Evolutionary conservation across 2,113 vertebrate species (phyloP), one percentile per base, ranked within the genome.

Genomic region (Odontophorus gujanensis): DNA sequence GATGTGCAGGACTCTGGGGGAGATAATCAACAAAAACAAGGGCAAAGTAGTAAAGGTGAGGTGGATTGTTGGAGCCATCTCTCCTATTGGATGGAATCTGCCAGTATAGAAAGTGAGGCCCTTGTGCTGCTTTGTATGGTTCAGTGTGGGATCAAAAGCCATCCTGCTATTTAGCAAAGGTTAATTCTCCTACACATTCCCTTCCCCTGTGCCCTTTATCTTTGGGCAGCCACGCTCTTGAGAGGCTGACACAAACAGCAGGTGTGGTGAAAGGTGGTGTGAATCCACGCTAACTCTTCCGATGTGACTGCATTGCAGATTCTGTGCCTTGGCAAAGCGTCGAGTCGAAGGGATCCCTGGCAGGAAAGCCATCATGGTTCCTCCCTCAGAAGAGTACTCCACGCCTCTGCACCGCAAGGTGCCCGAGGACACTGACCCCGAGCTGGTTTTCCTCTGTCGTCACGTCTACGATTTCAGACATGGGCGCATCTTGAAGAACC

Each of bases 271-370:
- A 28, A 38, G 69, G 8, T 5, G 57, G 19, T 69, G 9, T 13
- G 22, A n/a, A 42, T 8, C 51, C 2, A 3, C 3, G 13, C 10
- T 59, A 25, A 93, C 42, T 43, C 40, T 32, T 26, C 12, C 4
- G 0, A 4, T 62, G 25, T 28, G 2, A 18, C 88, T 86, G 22
- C 53, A 0, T 92, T 93, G 43, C 97, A 99, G 99, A 98, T 99
- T 99, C 98, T 99, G 99, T 99, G 99, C 99, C 99, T 99, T 99
- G 99, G 98, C 99, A 95, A 99, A 99, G 97, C 98, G 99, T 97
- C 98, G 98, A 61, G 98, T 98, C 20, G 99, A 99, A 93, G 99
- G 99, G 63, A 98, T 99, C 76, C 98, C 97, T 4, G 98, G 98
- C 97, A 98, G 98, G 76, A 98, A 98, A 97, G 98, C 98, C 90